phyloP scores from a whole-genome alignment of 2,797 vertebrate genomes.

The Cirrhinus mrigala region DNA sequence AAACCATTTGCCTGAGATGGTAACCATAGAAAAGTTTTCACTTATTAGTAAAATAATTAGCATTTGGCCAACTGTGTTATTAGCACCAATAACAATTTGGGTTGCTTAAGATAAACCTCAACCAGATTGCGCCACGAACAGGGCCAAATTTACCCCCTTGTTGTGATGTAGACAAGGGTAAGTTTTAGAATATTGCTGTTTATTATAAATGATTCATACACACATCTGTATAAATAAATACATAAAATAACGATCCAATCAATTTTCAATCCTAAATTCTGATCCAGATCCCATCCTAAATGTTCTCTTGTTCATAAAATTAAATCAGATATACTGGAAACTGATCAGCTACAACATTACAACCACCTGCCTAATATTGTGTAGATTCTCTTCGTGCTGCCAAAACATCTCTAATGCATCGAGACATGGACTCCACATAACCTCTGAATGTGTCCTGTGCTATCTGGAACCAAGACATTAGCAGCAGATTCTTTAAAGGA shows the following conservation, averaged over 20 bases:
- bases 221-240: not conserved
- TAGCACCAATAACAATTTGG: not conserved
- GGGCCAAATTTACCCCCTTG: not conserved
- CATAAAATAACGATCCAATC: not conserved
- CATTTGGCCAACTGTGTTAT: too few relatives aligned
- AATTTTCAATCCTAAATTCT: not conserved
- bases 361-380: too few relatives aligned
- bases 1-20: not conserved
- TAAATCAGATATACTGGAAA: not conserved
- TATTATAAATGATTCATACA: not conserved
- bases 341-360: too few relatives aligned
- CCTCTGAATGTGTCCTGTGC: not conserved
- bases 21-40: not conserved
- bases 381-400: not conserved
- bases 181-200: not conserved
- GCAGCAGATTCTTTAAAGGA: not conserved
- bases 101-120: not conserved
- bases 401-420: not conserved
- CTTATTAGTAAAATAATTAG: not conserved
- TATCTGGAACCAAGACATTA: not conserved
- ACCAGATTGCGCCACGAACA: not conserved
- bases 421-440: not conserved
- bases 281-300: not conserved
- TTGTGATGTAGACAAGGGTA: not conserved
- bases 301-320: not conserved